phyloP scores from a whole-genome alignment of 2,797 vertebrate genomes.

The Limosa lapponica region DNA sequence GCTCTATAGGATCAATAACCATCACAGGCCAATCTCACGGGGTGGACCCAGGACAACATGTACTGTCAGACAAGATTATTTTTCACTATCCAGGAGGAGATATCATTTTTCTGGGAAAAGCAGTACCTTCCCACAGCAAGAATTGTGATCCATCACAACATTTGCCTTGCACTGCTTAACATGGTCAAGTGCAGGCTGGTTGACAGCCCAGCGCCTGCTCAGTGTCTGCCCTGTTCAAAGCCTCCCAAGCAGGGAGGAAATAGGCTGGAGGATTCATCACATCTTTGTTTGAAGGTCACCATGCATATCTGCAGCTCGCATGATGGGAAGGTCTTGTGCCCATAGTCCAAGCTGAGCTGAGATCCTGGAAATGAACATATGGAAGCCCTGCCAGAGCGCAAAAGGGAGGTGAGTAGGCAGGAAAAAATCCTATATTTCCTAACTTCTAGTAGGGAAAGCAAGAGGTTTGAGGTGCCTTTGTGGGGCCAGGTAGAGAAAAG shows the following conservation, averaged over 20 bases:
- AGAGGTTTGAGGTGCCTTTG: not conserved
- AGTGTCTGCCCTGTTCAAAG: not conserved
- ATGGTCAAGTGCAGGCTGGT: not conserved
- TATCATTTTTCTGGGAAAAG: not conserved
- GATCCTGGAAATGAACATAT: accelerated
- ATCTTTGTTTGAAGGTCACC: not conserved
- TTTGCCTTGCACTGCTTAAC: not conserved
- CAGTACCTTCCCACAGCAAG: not conserved
- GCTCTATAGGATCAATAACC: not conserved
- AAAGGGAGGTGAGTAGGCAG: not conserved
- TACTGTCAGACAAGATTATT: not conserved
- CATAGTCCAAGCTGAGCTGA: not conserved
- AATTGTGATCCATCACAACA: accelerated
- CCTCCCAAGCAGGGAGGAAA: not conserved
- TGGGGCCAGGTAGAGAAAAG: not conserved
- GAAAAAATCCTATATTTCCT: not conserved
- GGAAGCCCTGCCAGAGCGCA: not conserved
- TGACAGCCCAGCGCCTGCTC: not conserved
- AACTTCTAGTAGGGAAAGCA: not conserved
- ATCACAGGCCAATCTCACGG: not conserved
- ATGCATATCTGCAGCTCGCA: not conserved
- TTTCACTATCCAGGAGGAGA: not conserved
- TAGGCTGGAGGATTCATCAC: not conserved
- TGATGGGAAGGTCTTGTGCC: not conserved
- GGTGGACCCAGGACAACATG: accelerated